These are phyloP conservation scores for Encarsia formosa DNA, from an alignment of 2,888 invertebrate genomes.

Conservation along the genomic window DNA sequence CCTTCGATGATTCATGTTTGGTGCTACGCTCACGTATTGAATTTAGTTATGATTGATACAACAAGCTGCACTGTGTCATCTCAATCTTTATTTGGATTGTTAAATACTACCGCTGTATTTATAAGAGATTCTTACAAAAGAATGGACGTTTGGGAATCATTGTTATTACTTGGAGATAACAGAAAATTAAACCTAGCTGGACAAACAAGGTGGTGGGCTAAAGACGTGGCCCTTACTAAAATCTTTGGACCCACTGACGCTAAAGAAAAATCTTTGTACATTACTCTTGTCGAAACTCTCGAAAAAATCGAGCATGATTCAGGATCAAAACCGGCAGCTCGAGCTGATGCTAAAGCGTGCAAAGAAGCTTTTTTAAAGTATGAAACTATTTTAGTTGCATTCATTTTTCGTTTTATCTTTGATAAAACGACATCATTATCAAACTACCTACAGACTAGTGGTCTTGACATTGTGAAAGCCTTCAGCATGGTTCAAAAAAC, in stretches of 20 bases:
- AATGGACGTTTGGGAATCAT: neutral
- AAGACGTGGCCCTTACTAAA: constrained; percentile 4
- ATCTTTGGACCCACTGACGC: constrained; percentile 6
- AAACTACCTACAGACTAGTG: constrained; percentile 12
- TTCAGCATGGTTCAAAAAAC: no score
- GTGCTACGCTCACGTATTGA: neutral
- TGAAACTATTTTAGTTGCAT: constrained; percentile 3
- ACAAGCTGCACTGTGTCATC: neutral
- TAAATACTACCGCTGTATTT: neutral
- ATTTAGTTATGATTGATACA: constrained; percentile 3
- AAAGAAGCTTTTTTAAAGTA: constrained; percentile 7
- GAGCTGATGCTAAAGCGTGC: neutral
- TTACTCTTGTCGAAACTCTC: neutral
- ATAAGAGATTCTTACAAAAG: neutral
- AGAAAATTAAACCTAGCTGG: constrained; percentile 3
- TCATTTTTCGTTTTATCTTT: constrained; percentile 6
- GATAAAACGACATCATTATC: constrained; percentile 10
- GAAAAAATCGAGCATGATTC: neutral
- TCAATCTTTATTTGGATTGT: neutral
- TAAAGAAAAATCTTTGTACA: neutral
- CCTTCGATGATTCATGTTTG: no score
- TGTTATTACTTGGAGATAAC: neutral
- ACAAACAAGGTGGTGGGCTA: constrained; percentile 12
- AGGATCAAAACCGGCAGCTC: neutral
- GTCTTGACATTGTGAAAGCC: constrained; percentile 11